These are phyloP conservation scores for Caloenas nicobarica DNA, from an alignment of 2,113 vertebrate genomes.

Conservation along the genomic window DNA sequence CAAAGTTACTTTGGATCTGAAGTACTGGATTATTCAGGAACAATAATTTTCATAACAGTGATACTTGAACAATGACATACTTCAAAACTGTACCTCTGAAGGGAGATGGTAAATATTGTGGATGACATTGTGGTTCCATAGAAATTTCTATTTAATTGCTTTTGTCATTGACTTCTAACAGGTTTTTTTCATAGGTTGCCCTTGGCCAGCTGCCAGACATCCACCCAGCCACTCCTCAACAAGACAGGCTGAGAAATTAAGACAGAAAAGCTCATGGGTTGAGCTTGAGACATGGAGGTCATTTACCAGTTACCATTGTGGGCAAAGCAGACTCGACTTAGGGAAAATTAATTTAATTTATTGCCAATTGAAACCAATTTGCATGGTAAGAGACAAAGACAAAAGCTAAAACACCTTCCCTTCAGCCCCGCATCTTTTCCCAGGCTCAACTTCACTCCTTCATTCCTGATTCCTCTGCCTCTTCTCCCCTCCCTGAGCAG, in stretches of 20 bases:
- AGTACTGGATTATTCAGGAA: background rate
- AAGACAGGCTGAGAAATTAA: background rate
- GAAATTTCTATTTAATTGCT: background rate
- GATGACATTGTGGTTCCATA: background rate
- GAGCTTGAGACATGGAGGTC: fast-evolving
- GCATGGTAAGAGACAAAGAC: background rate
- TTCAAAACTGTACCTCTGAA: background rate
- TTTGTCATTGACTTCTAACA: background rate
- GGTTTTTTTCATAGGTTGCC: background rate
- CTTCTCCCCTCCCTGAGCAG: background rate
- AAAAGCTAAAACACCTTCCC: background rate
- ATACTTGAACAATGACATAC: background rate
- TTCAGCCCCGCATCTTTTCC: background rate
- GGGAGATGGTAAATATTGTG: background rate
- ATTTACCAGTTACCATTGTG: background rate
- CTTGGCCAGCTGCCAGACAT: fast-evolving
- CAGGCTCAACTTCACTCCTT: background rate
- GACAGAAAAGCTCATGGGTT: background rate
- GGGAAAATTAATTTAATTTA: background rate
- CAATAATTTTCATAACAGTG: background rate
- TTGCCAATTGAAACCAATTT: background rate
- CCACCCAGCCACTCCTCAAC: background rate
- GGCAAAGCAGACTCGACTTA: background rate
- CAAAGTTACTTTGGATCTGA: background rate
- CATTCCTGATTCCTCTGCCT: background rate